phyloP scores from a whole-genome alignment of 2,888 invertebrate genomes.

The Leptinotarsa peninsularis region DNA sequence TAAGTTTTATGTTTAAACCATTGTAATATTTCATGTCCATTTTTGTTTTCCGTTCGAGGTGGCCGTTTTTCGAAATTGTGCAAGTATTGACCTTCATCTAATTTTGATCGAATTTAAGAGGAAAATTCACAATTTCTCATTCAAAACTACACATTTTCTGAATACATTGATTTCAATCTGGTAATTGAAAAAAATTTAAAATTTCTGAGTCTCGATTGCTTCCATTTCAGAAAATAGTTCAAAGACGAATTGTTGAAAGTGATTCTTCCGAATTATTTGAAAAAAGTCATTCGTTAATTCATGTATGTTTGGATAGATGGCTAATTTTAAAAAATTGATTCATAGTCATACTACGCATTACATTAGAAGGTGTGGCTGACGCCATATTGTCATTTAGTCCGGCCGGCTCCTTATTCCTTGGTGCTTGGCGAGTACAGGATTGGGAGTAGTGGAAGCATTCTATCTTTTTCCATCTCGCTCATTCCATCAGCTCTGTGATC shows the following conservation, averaged over 20 bases:
- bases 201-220: not conserved
- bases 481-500: slow-evolving; percentile 35
- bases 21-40: slow-evolving; percentile 18
- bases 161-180: not conserved
- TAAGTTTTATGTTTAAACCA: slow-evolving; percentile 56
- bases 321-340: slow-evolving; percentile 34
- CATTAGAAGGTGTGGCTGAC: slow-evolving; percentile 65
- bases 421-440: no score
- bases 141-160: slow-evolving; percentile 8
- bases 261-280: not conserved
- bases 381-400: slow-evolving; percentile 64
- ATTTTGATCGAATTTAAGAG: slow-evolving; percentile 21
- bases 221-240: not conserved
- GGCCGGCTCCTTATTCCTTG: slow-evolving; percentile 27
- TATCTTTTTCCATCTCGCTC: slow-evolving; percentile 37
- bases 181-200: not conserved
- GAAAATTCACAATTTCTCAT: not conserved
- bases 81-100: slow-evolving; percentile 55
- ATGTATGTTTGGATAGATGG: not conserved
- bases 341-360: slow-evolving; percentile 60
- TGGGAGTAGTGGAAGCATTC: no score
- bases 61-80: slow-evolving; percentile 11
- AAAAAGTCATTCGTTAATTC: not conserved
- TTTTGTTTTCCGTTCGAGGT: slow-evolving; percentile 24
- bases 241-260: not conserved